phyloP scores from a whole-genome alignment of 2,888 invertebrate species.

The Glomeris marginata region DNA sequence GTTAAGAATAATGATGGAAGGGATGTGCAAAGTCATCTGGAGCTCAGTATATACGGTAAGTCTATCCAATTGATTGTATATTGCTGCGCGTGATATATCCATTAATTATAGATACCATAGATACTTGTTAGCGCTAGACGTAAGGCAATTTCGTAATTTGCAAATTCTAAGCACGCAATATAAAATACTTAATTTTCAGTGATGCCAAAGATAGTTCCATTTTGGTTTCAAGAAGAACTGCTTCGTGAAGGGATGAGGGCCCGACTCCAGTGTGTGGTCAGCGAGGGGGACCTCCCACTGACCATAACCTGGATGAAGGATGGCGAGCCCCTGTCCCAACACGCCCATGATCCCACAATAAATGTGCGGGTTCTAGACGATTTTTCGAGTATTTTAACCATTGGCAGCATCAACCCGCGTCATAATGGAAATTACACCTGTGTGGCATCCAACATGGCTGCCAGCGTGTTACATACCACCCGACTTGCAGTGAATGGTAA shows the following conservation, averaged over 20 bases:
- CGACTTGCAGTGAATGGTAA: slow-evolving; percentile 69
- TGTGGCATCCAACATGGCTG: slow-evolving; percentile 60
- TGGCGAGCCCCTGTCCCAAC: slow-evolving; percentile 37
- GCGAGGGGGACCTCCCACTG: slow-evolving; percentile 63
- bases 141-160: no score
- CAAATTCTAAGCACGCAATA: no score
- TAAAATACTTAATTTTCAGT: slow-evolving; percentile 10
- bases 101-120: no score
- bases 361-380: slow-evolving; percentile 35
- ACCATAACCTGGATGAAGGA: slow-evolving; percentile 70
- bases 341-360: slow-evolving; percentile 18
- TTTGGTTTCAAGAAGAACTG: slow-evolving; percentile 14
- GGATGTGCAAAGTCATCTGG: neutral
- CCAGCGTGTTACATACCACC: slow-evolving; percentile 63
- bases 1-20: slow-evolving; percentile 25
- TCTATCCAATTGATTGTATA: no score
- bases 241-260: slow-evolving; percentile 55
- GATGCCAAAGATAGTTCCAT: slow-evolving; percentile 13
- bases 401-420: slow-evolving; percentile 55
- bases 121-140: no score
- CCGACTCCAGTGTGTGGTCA: slow-evolving; percentile 63
- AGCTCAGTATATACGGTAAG: slow-evolving; percentile 2
- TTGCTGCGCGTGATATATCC: no score
- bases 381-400: slow-evolving; percentile 61
- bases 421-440: slow-evolving; percentile 64